Evolutionary conservation across 2,888 invertebrate genomes (phyloP).

Genomic region (Carterocephalus palaemon): DNA sequence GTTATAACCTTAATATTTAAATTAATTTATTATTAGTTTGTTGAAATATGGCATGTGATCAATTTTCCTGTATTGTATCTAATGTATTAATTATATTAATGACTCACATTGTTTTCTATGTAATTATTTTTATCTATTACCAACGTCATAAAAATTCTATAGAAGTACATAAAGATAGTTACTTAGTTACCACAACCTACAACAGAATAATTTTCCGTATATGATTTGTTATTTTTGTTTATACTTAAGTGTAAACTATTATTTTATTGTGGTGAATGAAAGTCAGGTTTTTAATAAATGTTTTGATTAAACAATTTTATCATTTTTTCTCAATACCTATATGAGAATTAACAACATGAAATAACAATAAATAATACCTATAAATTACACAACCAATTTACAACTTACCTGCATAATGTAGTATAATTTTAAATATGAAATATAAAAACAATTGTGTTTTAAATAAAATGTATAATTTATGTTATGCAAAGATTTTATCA

Average conservation of each 20-base stretch:
- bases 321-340: neutral
- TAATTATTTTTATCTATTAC: conserved; percentile 4
- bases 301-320: conserved; percentile 8
- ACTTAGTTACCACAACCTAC: conserved; percentile 19
- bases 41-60: conserved; percentile 12
- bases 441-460: too few relatives aligned
- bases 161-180: too few relatives aligned
- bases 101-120: conserved; percentile 13
- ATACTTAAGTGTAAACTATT: conserved; percentile 1
- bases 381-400: too few relatives aligned
- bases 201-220: conserved; percentile 15
- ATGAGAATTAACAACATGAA: neutral
- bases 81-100: conserved; percentile 20
- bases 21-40: conserved; percentile 27
- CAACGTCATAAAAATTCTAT: conserved; percentile 6
- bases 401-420: too few relatives aligned
- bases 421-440: too few relatives aligned
- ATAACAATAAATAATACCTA: too few relatives aligned
- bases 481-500: too few relatives aligned
- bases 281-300: conserved; percentile 16
- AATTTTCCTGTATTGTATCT: conserved; percentile 23
- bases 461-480: too few relatives aligned
- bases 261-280: conserved; percentile 10
- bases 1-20: conserved; percentile 25
- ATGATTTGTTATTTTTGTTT: conserved; percentile 16